Base-by-base conservation (phyloP, 2,113 vertebrate species). In the Hemiprocne comata region DNA sequence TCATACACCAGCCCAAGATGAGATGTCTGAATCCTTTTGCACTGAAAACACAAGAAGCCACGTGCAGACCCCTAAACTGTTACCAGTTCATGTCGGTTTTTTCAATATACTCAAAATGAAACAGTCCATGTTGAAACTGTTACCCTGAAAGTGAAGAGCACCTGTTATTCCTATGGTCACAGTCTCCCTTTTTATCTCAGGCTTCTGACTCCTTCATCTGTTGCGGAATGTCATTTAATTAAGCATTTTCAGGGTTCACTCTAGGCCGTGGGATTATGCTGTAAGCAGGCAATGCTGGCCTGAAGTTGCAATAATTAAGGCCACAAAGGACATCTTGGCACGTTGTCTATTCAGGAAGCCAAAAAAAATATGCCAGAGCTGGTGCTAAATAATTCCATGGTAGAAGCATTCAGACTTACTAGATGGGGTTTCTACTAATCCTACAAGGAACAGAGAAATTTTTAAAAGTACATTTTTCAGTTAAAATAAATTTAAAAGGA, bases 211-310 rank as follows among this genome's bases (percentile, higher is more conserved):
- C 93, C 67, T 93, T 96, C 96, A 97, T 96, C 95, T 96, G 93
- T 90, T 93, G 93, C 89, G 96, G 94, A 96, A 96, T 96, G 95
- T 90, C 95, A 96, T 94, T 96, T 97, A 97, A 97, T 96, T 96
- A 96, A 96, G 95, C 88, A 93, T 95, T 96, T 97, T 90, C 94
- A 94, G 90, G 70, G 95, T 97, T 97, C 95, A 96, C 83, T 76
- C 95, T 95, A 78, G 96, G 95, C 94, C 88, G 76, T 97, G 94
- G 95, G 95, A 97, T 97, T 97, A 96, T 82, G 93, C 94, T 85
- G 80, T 34, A 92, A 92, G 96, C 93, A 96, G 94, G 76, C 95
- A 96, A 16, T 0, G 15, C 90, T 93, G 92, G 94, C 92, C 95
- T 93, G 93, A 89, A 96, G 92, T 93, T 91, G 95, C 4, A 10